Percentiles rank a stretch among this genome's conserved stretches.
Evolutionary conservation across 2,797 vertebrate species (phyloP).

Genomic region (Pitangus sulphuratus): DNA sequence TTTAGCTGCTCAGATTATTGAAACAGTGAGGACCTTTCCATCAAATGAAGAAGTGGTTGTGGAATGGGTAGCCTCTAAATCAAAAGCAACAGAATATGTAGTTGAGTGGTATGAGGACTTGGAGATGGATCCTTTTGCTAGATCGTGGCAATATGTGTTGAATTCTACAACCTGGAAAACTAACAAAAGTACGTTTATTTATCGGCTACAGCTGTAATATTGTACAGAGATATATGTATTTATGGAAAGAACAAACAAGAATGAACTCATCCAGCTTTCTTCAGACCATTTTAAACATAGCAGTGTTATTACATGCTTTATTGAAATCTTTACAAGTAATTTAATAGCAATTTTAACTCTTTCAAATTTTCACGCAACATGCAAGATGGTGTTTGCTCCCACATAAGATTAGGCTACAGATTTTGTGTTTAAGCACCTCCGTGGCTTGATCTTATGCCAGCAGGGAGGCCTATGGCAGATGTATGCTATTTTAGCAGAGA

Average conservation of each 20-base stretch:
- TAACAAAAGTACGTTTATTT: constrained; percentile 65
- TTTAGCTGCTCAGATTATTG: constrained; percentile 57
- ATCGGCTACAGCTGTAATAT: background rate
- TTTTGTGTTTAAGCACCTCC: background rate
- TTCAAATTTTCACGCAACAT: background rate
- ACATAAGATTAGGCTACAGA: background rate
- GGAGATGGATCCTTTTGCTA: background rate
- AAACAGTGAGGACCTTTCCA: background rate
- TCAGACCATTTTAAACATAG: background rate
- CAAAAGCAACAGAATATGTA: constrained; percentile 44
- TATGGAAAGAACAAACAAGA: background rate
- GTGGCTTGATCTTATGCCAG: background rate
- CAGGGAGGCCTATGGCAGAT: background rate
- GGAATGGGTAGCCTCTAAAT: constrained; percentile 53
- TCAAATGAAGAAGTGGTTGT: constrained; percentile 57
- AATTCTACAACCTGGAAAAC: constrained; percentile 65
- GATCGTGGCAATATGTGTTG: constrained; percentile 71
- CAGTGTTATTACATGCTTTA: background rate
- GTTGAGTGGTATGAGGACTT: constrained; percentile 76
- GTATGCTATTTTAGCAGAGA: background rate
- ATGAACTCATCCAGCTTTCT: background rate
- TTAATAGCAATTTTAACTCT: background rate
- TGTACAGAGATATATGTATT: background rate
- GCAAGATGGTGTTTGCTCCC: background rate
- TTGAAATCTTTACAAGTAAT: background rate